Percentiles rank a stretch among this genome's conserved stretches.
Evolutionary conservation across 2,113 vertebrate species (phyloP).

Genomic region (Dicaeum eximium): DNA sequence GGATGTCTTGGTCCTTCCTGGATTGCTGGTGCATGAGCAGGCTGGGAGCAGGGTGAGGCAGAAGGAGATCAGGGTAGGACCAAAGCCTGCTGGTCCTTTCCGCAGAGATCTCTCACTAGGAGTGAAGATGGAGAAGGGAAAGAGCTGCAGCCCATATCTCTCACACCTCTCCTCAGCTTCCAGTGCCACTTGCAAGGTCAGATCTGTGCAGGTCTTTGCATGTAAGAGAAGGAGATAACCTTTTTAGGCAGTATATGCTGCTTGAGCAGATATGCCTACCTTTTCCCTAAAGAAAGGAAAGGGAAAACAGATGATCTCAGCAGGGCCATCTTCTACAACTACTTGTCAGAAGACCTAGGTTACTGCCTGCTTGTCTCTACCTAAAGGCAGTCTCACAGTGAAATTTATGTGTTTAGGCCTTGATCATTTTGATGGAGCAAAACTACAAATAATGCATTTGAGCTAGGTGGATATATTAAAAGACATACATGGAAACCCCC

Average conservation of each 20-base stretch:
- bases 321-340: neutral
- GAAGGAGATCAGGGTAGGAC: neutral
- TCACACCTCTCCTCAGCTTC: neutral
- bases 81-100: neutral
- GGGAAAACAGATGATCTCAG: neutral
- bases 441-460: neutral
- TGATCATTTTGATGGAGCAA: neutral
- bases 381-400: neutral
- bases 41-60: neutral
- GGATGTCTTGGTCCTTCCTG: too few relatives aligned
- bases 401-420: neutral
- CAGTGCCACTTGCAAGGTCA: neutral
- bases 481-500: accelerated
- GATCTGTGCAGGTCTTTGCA: neutral
- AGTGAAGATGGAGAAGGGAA: neutral
- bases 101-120: neutral
- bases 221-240: neutral
- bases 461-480: neutral
- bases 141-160: neutral
- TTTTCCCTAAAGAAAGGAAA: neutral
- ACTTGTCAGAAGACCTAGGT: neutral
- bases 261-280: neutral
- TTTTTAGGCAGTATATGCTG: neutral
- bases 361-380: neutral
- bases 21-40: neutral